These are phyloP conservation scores for Spinus olivaceus DNA, from an alignment of 2,797 vertebrate species.

Conservation along the genomic window DNA sequence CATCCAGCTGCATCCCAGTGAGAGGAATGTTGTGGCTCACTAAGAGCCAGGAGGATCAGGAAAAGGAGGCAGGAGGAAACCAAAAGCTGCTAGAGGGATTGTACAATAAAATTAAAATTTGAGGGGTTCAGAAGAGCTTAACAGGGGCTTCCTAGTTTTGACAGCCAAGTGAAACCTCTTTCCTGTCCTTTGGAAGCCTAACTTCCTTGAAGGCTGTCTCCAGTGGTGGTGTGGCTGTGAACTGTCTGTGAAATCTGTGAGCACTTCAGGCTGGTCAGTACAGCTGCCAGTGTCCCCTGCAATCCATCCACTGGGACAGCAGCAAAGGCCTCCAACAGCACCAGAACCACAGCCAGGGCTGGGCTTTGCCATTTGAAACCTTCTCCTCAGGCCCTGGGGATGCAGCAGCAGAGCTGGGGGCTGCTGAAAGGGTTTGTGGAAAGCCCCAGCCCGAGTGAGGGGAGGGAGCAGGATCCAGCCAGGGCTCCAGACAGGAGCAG, in stretches of 20 bases:
- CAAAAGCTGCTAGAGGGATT: background rate
- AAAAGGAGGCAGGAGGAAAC: background rate
- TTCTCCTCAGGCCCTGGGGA: too few relatives aligned
- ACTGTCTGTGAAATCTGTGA: background rate
- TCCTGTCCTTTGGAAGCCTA: background rate
- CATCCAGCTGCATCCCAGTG: background rate
- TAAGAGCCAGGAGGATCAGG: background rate
- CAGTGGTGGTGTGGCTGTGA: background rate
- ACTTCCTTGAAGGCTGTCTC: background rate
- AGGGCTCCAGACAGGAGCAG: background rate
- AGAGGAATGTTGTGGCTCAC: background rate
- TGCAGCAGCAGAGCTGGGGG: background rate
- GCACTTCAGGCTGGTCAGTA: background rate
- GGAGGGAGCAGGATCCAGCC: too few relatives aligned
- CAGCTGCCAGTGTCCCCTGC: background rate
- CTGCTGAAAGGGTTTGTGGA: accelerated
- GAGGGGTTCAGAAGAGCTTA: background rate
- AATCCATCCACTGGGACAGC: background rate
- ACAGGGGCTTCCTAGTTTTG: background rate
- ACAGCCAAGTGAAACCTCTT: background rate
- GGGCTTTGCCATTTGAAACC: background rate
- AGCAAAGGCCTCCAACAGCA: background rate
- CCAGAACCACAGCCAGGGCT: background rate
- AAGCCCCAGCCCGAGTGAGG: background rate
- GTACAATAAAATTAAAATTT: background rate